Base-by-base conservation (phyloP, 2,797 vertebrate species). In the Micropoecilia bifurca region DNA sequence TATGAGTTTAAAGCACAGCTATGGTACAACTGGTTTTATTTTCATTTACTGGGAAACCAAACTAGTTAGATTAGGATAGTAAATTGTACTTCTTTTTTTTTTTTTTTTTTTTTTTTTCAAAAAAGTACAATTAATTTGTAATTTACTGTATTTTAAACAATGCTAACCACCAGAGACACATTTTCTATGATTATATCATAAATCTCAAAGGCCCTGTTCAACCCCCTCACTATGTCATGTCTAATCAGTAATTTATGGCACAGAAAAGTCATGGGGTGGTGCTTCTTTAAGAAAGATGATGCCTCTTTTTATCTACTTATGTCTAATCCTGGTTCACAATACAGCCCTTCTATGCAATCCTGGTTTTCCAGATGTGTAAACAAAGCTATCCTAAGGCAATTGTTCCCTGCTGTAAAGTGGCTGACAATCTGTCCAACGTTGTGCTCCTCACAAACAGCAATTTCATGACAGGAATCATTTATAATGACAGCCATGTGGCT, bases 201-300 rank as follows among this genome's bases (percentile, higher is more conserved):
- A 89, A 90, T 91, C 86, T 89, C 82, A 66, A 80, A 88, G 85
- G 77, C 81, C 74, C 80, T 78, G 80, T 83, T 88, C 84, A 90
- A 47, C 83, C 87, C 85, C 81, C 75, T 90, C 86, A 85, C 39
- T 84, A 75, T 87, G 86, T 94, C 91, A 88, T 90, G 88, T 93
- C 90, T 88, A 91, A 92, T 93, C 93, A 91, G 85, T 85, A 85
- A 81, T 90, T 89, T 80, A 79, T 82, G 85, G 75, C 85, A 75
- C 78, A 76, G 88, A 87, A 82, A 90, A 84, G 79, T 87, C 78
- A 85, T 80, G 76, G 88, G 82, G 69, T 50, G 76, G 66, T 86
- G 91, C 82, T 89, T 90, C 88, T 86, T 81, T 80, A 83, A 93
- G 81, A 93, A 83, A 92, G 93, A 91, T 80, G 28, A 74, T 71